Evolutionary conservation across 2,113 vertebrate species (phyloP).

Genomic region (Anhinga anhinga): DNA sequence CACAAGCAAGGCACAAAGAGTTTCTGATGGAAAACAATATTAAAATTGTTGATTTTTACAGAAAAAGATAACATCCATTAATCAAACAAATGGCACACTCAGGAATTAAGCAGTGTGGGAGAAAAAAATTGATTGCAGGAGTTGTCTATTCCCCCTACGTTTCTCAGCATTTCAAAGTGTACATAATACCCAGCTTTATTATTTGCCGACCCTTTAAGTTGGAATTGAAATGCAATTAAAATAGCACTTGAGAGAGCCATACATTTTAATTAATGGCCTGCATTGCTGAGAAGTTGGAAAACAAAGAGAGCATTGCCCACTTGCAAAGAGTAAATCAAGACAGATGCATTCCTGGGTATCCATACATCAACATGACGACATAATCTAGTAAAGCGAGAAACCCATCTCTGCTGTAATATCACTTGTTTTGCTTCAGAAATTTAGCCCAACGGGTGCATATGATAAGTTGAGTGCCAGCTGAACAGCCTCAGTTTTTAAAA

Average conservation of each 20-base stretch:
- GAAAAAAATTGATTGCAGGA: neutral
- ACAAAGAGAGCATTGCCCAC: neutral
- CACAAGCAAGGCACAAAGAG: neutral
- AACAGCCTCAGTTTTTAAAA: neutral
- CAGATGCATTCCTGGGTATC: neutral
- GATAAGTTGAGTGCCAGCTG: neutral
- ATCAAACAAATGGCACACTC: constrained; percentile 39
- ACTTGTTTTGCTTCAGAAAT: neutral
- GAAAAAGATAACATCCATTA: constrained; percentile 19
- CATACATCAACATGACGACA: constrained; percentile 1
- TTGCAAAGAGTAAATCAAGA: constrained; percentile 29
- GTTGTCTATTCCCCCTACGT: neutral
- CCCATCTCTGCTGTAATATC: neutral
- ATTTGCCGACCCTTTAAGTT: neutral
- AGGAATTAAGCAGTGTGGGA: neutral
- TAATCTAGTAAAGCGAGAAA: neutral
- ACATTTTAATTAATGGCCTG: constrained; percentile 54
- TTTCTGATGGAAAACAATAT: constrained; percentile 13
- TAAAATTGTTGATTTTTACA: constrained; percentile 29
- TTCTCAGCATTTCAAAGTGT: neutral
- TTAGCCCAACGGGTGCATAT: accelerated
- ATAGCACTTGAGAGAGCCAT: constrained; percentile 26
- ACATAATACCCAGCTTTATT: neutral
- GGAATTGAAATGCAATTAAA: constrained; percentile 48
- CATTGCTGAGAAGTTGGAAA: constrained; percentile 11